Evolutionary conservation across 2,113 vertebrate species (phyloP), one percentile per base, ranked within the genome.

Genomic region (Sciurus niger): DNA sequence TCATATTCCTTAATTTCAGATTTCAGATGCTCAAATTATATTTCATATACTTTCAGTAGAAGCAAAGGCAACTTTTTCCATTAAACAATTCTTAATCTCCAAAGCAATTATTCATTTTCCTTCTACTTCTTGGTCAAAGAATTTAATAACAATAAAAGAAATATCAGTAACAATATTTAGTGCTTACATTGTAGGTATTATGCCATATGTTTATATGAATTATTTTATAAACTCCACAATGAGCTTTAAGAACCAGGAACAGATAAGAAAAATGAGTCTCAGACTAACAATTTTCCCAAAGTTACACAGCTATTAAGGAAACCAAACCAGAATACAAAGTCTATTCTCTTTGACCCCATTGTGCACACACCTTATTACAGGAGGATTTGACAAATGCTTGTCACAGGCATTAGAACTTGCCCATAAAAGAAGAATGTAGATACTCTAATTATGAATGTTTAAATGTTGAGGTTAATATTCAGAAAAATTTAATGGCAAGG

Each of bases 81-180:
- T 30, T 40, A n/a, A 84, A 92, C 84, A 89, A 34, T n/a, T n/a
- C 13, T 89, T 85, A 73, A 83, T 76, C 6, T 87, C 4, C 40
- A 92, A 88, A 86, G 60, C 16, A 79, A 72, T 91, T 87, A 84
- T 94, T 92, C 12, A 78, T 78, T 86, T 96, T 84, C 4, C 16
- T 82, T 96, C 43, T 76, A 43, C 1, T 78, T 83, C 32, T 24
- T 14, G 43, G 4, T n/a, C 32, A 92, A 92, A 96, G 17, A 96
- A 40, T 13, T 87, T 13, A 89, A 84, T n/a, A 84, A 51, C 20
- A 76, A 55, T 55, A 83, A 37, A 32, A 92, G 7, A 48, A 95
- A 60, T 70, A 74, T 51, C 79, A 22, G 53, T n/a, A 60, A 30
- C 76, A 89, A 85, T 73, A 34, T 55, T 40, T 82, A 94, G 43